phyloP scores from a whole-genome alignment of 2,888 invertebrate genomes.

The Agonopterix alstromeriana region DNA sequence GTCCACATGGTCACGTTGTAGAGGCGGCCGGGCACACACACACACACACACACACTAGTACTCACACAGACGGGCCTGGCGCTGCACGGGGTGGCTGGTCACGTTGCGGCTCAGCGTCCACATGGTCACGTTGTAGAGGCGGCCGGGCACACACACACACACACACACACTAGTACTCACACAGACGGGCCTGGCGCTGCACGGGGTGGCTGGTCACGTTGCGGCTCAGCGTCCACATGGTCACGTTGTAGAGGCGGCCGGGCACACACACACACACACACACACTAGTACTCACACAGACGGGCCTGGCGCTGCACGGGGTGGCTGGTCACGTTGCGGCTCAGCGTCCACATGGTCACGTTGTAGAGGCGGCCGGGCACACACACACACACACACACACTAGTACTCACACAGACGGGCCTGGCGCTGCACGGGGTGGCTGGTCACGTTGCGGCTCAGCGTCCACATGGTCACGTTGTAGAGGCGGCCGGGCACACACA shows the following conservation, averaged over 20 bases:
- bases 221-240: slow-evolving; percentile 93
- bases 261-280: too few species aligned
- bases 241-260: too few species aligned
- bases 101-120: slow-evolving; percentile 94
- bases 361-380: slow-evolving; percentile 91
- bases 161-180: slow-evolving; percentile 58
- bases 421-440: slow-evolving; percentile 91
- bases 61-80: slow-evolving; percentile 90
- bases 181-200: slow-evolving; percentile 90
- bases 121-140: slow-evolving; percentile 93
- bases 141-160: too few species aligned
- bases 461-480: slow-evolving; percentile 97
- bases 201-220: slow-evolving; percentile 91
- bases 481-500: slow-evolving; percentile 85
- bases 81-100: slow-evolving; percentile 88
- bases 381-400: too few species aligned
- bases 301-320: slow-evolving; percentile 93
- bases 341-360: slow-evolving; percentile 95
- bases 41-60: slow-evolving; percentile 17
- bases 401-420: slow-evolving; percentile 84
- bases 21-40: too few species aligned
- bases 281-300: slow-evolving; percentile 76
- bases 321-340: slow-evolving; percentile 88
- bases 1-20: too few species aligned
- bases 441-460: slow-evolving; percentile 88